Evolutionary conservation across 1,140 invertebrate genomes (phyloP).

Genomic region (Diabrotica virgifera): DNA sequence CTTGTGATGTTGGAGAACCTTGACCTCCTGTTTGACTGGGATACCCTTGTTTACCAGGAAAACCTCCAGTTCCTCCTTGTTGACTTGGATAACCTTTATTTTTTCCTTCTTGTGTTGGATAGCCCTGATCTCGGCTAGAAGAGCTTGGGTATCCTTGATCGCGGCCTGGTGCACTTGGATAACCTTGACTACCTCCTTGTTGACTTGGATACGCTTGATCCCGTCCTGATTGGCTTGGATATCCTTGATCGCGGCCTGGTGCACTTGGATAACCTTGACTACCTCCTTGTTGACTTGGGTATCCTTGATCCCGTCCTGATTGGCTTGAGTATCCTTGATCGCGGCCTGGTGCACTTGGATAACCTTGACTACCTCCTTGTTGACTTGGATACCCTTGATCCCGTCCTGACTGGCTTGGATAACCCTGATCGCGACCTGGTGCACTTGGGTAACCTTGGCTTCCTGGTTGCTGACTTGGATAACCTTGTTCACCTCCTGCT

Average conservation of each 20-base stretch:
- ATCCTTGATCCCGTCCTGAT: conserved; percentile 20
- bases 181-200: conserved; percentile 4
- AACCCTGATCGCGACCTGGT: neutral
- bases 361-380: conserved; percentile 5
- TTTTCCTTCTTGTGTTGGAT: conserved; percentile 8
- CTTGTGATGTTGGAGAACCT: conserved; percentile 28
- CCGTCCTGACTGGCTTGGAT: conserved; percentile 16
- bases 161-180: conserved; percentile 23
- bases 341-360: conserved; percentile 22
- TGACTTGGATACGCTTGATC: conserved; percentile 18
- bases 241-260: neutral
- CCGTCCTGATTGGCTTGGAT: conserved; percentile 16
- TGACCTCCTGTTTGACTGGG: conserved; percentile 4
- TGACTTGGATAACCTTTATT: conserved; percentile 13
- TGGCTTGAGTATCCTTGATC: conserved; percentile 6
- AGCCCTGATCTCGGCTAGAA: conserved; percentile 22
- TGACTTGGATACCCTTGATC: conserved; percentile 10
- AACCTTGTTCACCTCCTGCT: conserved; percentile 20
- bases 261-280: neutral
- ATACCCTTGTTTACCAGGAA: neutral
- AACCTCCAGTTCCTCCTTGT: conserved; percentile 4
- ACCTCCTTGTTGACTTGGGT: conserved; percentile 12
- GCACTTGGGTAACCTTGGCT: neutral
- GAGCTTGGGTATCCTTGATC: conserved; percentile 7
- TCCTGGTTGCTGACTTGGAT: conserved; percentile 7